Conservation (phyloP, 2,113 vertebrate genomes). For the Mystacornis crossleyi region DNA sequence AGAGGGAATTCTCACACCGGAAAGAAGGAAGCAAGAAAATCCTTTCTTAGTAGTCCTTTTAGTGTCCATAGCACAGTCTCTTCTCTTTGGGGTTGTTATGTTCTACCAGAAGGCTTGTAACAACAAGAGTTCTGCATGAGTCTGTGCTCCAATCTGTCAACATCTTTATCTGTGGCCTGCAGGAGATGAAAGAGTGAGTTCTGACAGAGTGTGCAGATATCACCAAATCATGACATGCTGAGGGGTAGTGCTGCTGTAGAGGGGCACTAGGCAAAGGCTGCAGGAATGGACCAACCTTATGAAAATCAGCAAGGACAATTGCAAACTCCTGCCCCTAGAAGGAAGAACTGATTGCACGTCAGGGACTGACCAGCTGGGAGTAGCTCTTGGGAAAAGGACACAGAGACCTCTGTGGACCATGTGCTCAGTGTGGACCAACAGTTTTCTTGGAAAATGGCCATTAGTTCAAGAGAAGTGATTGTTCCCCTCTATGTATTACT, state of each 20-base stretch:
- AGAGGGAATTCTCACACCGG: no score
- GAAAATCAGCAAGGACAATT: neutral
- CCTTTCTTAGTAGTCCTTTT: no score
- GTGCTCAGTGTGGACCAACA: neutral
- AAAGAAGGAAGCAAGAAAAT: no score
- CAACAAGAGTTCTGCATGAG: neutral
- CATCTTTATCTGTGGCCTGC: neutral
- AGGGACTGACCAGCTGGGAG: neutral
- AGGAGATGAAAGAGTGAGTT: neutral
- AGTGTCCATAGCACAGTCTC: neutral
- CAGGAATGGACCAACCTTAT: neutral
- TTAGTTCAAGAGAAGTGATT: neutral
- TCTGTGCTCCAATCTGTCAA: neutral
- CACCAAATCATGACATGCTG: neutral
- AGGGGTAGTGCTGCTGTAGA: neutral
- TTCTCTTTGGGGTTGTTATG: neutral
- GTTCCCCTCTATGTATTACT: neutral
- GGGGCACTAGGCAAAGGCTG: neutral
- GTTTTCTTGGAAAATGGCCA: neutral
- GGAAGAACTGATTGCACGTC: neutral
- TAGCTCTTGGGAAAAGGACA: neutral
- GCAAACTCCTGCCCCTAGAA: neutral
- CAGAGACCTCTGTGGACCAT: accelerated
- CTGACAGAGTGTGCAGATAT: neutral
- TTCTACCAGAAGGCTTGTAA: neutral